These are phyloP conservation scores for Bufotes viridis DNA, from an alignment of 2,797 vertebrate genomes.

Conservation along the genomic window DNA sequence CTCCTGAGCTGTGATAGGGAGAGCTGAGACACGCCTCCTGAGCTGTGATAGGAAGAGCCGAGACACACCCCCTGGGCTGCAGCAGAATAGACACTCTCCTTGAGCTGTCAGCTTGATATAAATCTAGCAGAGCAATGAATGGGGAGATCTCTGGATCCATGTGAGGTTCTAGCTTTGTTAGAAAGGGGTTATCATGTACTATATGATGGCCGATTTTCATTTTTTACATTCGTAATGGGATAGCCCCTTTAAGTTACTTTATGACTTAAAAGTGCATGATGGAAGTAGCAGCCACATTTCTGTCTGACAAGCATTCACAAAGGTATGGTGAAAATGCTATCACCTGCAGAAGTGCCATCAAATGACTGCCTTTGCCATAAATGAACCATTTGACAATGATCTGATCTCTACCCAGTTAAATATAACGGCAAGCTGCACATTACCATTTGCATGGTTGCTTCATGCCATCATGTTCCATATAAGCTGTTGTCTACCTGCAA, in stretches of 20 bases:
- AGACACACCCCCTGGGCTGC: no score
- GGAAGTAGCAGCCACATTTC: neutral
- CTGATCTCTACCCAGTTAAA: neutral
- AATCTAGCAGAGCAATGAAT: no score
- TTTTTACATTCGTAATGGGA: no score
- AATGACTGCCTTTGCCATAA: neutral
- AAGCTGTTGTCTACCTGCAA: neutral
- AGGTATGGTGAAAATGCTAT: neutral
- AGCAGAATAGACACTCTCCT: no score
- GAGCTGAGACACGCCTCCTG: no score
- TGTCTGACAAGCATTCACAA: neutral
- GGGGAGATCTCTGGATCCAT: no score
- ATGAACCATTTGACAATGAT: neutral
- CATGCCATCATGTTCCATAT: neutral
- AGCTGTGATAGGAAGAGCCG: no score
- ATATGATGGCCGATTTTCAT: no score
- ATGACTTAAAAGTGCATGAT: conserved; percentile 36
- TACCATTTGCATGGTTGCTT: neutral
- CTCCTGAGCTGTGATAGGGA: no score
- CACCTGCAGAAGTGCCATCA: neutral
- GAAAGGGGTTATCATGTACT: no score
- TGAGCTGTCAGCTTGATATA: no score
- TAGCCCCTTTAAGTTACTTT: neutral
- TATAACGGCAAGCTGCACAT: neutral
- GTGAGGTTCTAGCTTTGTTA: no score